Percentiles rank a stretch among this genome's conserved stretches.
These are phyloP conservation scores for Zaprionus ornatus DNA, from an alignment of 1,140 invertebrate species.

Conservation along the genomic window DNA sequence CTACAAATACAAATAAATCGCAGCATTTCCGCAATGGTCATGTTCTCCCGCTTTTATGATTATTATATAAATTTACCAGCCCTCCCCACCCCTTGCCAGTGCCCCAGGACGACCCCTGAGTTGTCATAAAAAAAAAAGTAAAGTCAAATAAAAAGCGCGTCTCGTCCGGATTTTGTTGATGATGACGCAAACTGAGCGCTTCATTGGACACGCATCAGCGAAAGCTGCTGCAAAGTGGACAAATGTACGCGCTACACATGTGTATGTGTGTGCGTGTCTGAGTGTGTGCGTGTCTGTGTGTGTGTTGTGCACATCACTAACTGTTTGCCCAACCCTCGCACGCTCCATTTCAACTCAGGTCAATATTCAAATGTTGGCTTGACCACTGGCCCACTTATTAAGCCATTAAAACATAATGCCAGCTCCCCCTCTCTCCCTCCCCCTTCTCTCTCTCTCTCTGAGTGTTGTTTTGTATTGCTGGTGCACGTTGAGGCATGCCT, in stretches of 20 bases:
- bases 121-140: constrained; percentile 63
- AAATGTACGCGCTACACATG: constrained; percentile 4
- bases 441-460: constrained; percentile 34
- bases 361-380: constrained; percentile 69
- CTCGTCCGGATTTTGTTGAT: constrained; percentile 40
- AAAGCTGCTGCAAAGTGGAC: constrained; percentile 26
- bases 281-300: constrained; percentile 2
- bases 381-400: constrained; percentile 59
- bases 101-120: constrained; percentile 31
- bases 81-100: not conserved
- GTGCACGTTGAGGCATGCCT: constrained; percentile 39
- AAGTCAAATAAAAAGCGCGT: constrained; percentile 67
- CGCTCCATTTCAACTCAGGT: constrained; percentile 3
- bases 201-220: constrained; percentile 51
- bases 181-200: constrained; percentile 59
- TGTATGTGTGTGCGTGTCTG: not conserved
- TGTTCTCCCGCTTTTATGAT: constrained; percentile 76
- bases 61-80: constrained; percentile 74
- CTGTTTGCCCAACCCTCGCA: not conserved
- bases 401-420: constrained; percentile 74
- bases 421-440: constrained; percentile 17
- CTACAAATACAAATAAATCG: constrained; percentile 78
- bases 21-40: constrained; percentile 75
- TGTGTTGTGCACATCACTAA: constrained; percentile 28
- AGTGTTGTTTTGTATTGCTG: constrained; percentile 58